These are phyloP conservation scores for Chloromyia formosa DNA, from an alignment of 2,888 invertebrate species.

Conservation along the genomic window DNA sequence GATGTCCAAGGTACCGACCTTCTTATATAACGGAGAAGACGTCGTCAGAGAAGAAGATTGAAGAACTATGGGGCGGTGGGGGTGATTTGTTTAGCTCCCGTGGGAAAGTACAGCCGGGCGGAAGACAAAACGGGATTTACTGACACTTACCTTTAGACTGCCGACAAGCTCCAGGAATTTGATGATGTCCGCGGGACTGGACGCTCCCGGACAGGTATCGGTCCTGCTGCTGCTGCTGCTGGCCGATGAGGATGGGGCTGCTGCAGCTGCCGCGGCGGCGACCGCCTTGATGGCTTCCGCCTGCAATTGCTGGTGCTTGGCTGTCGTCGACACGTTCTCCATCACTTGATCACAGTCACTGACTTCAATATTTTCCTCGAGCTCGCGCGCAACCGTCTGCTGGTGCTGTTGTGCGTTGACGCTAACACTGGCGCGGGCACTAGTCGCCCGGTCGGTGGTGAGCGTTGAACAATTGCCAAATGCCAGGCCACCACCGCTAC, in stretches of 20 bases:
- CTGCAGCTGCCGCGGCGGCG: conserved; percentile 11
- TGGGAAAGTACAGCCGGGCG: no score
- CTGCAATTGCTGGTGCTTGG: conserved; percentile 37
- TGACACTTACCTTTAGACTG: conserved; percentile 70
- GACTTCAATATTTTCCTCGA: conserved; percentile 49
- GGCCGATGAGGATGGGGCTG: neutral
- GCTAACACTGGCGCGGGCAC: conserved; percentile 54
- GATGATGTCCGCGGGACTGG: conserved; percentile 58
- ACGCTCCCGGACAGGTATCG: conserved; percentile 35
- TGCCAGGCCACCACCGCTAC: conserved; percentile 51
- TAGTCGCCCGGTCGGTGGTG: neutral
- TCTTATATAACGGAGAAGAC: neutral
- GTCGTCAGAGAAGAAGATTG: no score
- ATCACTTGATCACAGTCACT: conserved; percentile 51
- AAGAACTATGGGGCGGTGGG: no score
- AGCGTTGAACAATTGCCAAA: conserved; percentile 41
- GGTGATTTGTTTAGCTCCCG: no score
- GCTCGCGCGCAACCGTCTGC: conserved; percentile 45
- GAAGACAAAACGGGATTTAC: no score
- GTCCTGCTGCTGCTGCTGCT: no score
- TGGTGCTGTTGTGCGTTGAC: conserved; percentile 45
- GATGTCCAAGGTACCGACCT: neutral
- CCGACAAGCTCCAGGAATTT: conserved; percentile 78
- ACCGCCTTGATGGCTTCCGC: conserved; percentile 31
- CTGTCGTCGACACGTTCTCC: conserved; percentile 43